Evolutionary conservation across 2,888 invertebrate species (phyloP), one percentile per base, ranked within the genome.

Genomic region (Spilarctia lutea): DNA sequence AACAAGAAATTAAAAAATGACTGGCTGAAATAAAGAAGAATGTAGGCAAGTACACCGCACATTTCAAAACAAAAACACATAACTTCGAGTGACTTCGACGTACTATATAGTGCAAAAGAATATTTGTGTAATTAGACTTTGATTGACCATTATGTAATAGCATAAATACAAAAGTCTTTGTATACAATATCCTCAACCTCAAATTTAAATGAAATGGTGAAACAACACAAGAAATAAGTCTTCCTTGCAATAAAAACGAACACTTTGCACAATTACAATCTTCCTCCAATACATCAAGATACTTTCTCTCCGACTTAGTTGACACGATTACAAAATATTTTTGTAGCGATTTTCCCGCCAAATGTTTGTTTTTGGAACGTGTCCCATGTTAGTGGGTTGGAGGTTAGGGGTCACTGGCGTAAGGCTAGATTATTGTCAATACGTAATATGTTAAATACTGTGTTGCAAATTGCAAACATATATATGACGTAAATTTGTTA

Each of bases 241-340:
- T 39, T n/a, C 8, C 18, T 69, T 69, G 35, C 56, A 56, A 56
- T 69, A 56, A 39, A 13, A 52, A 35, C 13, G 3, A 35, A 69
- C 35, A 56, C 16, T 52, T 30, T 68, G 33, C 24, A 35, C 56
- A 35, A 70, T 70, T 70, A 56, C 39, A 70, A 3, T 56, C 35
- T 52, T 42, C 11, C 27, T 35, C 30, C 45, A 30, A 42, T 18
- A 30, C 7, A 63, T 63, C 63, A 63, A 63, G 30, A 60, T 72
- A 82, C 86, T 92, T 96, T 96, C 96, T 96, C 96, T 94, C 92
- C 95, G 95, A 93, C 93, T 93, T 89, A 83, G 89, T 90, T 90
- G 91, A 81, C 93, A 92, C 76, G 88, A 86, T 95, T 95, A 88
- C 91, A 90, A 90, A 93, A 95, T 82, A 74, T 65, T 65, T 77